Base-by-base conservation (phyloP, 2,113 vertebrate genomes). In the Phrynosoma platyrhinos region DNA sequence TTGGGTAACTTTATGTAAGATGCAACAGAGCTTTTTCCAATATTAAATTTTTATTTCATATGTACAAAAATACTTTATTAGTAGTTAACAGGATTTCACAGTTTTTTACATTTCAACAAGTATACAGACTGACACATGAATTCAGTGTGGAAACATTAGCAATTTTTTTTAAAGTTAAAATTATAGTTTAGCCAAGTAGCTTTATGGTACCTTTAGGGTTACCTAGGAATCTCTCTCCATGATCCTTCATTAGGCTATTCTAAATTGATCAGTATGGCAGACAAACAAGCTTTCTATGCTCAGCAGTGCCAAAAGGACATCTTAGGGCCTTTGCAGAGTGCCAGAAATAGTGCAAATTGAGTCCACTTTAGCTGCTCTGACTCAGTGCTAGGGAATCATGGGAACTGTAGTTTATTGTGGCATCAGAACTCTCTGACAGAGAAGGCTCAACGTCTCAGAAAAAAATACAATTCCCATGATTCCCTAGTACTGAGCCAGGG, bases 51-150 rank as follows among this genome's bases (percentile, higher is more conserved):
- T 96, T 96, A 94, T 92, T 95, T 92, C 53, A 95, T 96, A 95
- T 95, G 89, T 95, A 96, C 95, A 97, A 97, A 97, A 97, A 97
- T 96, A 97, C 92, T 94, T 96, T 95, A 93, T 92, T 91, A 94
- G 89, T 92, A 94, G 91, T 95, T 94, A 94, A 86, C 89, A 94
- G 93, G 88, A 92, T 92, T 91, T 96, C 88, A 91, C 82, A 86
- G 82, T 90, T 93, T 95, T 95, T 75, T 95, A 95, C 95, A 94
- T 90, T 88, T 93, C 90, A 40, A 3, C 88, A 78, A 89, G 88
- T 88, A 69, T 88, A 94, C 91, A 93, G 92, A 95, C 93, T 83
- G 93, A 88, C 83, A 90, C 85, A 94, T 91, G 86, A 62, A 88
- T 90, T 86, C 90, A 94, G 92, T 93, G 90, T 91, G 93, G 23